These are phyloP conservation scores for Cyanistes caeruleus DNA, from an alignment of 2,113 vertebrate species.

Conservation along the genomic window DNA sequence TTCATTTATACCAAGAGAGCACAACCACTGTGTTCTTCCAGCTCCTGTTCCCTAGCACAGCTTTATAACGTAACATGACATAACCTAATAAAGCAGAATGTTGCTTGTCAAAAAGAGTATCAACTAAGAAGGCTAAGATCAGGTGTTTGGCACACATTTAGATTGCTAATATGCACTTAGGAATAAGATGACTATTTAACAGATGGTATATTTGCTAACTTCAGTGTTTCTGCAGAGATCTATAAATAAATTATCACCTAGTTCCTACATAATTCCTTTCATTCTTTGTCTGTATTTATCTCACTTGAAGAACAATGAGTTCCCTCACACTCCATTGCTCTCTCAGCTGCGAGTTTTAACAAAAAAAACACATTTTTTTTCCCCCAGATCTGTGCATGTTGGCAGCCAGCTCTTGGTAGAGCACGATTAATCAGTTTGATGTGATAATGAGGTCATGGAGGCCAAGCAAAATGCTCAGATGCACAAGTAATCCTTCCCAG, in stretches of 20 bases:
- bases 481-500: neutral
- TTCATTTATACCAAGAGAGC: neutral
- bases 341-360: slow-evolving; percentile 12
- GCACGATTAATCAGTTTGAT: neutral
- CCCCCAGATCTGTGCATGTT: neutral
- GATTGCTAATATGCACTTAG: slow-evolving; percentile 58
- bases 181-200: slow-evolving; percentile 60
- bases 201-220: slow-evolving; percentile 63
- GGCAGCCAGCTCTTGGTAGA: neutral
- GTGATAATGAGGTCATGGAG: neutral
- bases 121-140: slow-evolving; percentile 27
- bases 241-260: slow-evolving; percentile 71
- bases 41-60: slow-evolving; percentile 28
- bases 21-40: neutral
- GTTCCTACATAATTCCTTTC: slow-evolving; percentile 29
- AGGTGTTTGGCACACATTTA: slow-evolving; percentile 48
- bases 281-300: slow-evolving; percentile 51
- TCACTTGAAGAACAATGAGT: slow-evolving; percentile 37
- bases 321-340: slow-evolving; percentile 2
- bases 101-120: slow-evolving; percentile 48
- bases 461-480: neutral
- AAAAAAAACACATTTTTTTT: neutral
- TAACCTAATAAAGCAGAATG: slow-evolving; percentile 57
- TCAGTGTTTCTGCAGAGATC: slow-evolving; percentile 55
- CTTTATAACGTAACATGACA: slow-evolving; percentile 34